These are phyloP conservation scores for Geotrypetes seraphini DNA, from an alignment of 2,797 vertebrate species.

Conservation along the genomic window DNA sequence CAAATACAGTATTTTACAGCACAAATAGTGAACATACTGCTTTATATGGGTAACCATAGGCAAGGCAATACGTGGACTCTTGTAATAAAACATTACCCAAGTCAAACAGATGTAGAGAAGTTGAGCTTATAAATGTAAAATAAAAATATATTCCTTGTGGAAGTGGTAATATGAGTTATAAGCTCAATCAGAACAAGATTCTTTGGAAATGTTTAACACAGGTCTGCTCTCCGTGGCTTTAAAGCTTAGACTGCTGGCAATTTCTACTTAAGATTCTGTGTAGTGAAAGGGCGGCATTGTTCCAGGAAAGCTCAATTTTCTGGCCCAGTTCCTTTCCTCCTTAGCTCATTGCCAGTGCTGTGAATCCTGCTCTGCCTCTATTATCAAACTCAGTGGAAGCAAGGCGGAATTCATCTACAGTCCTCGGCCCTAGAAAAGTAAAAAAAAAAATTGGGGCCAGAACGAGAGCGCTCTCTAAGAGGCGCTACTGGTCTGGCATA, in stretches of 20 bases:
- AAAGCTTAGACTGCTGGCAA: not conserved
- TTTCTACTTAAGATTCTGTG: not conserved
- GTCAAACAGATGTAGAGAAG: too few species aligned
- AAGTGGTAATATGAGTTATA: too few species aligned
- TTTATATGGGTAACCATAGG: too few species aligned
- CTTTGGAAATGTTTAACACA: conserved; percentile 14
- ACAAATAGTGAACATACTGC: too few species aligned
- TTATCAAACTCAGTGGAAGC: conserved; percentile 4
- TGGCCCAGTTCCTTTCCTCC: conserved; percentile 13
- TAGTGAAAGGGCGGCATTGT: not conserved
- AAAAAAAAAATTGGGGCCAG: conserved; percentile 7
- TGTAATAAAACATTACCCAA: too few species aligned
- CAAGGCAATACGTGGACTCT: too few species aligned
- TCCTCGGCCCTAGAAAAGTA: not conserved
- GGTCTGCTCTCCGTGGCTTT: conserved; percentile 1
- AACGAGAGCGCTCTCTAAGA: not conserved
- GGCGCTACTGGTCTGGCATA: conserved; percentile 13
- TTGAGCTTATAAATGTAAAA: too few species aligned
- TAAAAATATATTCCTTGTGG: too few species aligned
- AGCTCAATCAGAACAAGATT: not conserved
- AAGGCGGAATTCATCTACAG: conserved; percentile 8
- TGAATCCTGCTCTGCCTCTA: conserved; percentile 14
- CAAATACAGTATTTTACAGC: too few species aligned
- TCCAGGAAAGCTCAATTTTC: not conserved
- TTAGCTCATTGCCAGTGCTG: conserved; percentile 10